Base-by-base conservation (phyloP, 2,888 invertebrate genomes). In the Artemia sp. region DNA sequence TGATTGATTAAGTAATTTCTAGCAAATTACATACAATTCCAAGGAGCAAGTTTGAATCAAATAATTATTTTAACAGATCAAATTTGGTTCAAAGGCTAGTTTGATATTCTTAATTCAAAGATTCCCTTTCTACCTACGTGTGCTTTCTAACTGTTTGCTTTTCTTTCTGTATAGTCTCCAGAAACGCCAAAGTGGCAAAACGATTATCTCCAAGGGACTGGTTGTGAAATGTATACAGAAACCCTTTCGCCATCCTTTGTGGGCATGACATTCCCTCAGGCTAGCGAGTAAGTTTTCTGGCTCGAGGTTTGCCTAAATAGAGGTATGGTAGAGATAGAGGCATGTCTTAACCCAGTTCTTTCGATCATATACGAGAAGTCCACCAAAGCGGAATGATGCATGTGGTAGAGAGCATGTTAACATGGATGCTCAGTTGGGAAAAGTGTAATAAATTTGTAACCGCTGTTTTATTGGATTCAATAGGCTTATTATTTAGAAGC, bases 221-320 rank as follows among this genome's bases (percentile, higher is more conserved):
- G 97, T 83, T 97, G 97, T 88, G 97, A 98, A 88, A 96, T 96
- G 95, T 98, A 98, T 86, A 98, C 97, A 81, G 97, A 98, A 86
- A 94, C 94, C 82, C 86, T 98, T 83, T 95, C 96, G 82, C 92
- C 93, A 81, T 94, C 96, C 81, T 97, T 97, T 86, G 93, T 93
- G 82, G 94, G 95, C 84, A 94, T 97, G 92, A 91, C 92, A 81
- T 98, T 98, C 84, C 92, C 96, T 79, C 94, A 97, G 86, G 96
- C 96, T 82, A 93, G 96, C 86, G 95, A 97, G 97, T 97, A 91
- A 92, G 95, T 91, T 81, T 80, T 80, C 76, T 74, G 79, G 64
- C 24, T 24, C 64, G 24, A 52, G 12, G 0, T 68, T 14, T 12
- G 38, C 19, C 19, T 2, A 19, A 14, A 64, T 14, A 14, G 19